phyloP scores from a whole-genome alignment of 2,888 invertebrate species.

The Elegia similella region DNA sequence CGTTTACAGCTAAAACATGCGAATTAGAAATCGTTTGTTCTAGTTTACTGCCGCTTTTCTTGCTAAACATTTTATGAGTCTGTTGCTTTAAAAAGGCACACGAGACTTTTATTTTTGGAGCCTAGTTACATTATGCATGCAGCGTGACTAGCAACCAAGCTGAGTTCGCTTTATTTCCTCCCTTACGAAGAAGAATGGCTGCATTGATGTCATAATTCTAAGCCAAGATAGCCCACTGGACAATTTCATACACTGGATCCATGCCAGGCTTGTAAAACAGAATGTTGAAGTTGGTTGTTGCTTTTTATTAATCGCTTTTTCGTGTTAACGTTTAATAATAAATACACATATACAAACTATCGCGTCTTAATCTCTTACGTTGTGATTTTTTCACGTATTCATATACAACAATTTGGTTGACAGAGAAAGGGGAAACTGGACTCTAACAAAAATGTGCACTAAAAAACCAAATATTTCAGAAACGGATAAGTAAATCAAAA shows the following conservation, averaged over 20 bases:
- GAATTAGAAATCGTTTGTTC: no score
- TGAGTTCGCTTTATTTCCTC: conserved; percentile 18
- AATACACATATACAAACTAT: not conserved
- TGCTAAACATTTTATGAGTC: not conserved
- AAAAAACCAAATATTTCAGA: no score
- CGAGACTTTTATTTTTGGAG: not conserved
- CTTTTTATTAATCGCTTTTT: not conserved
- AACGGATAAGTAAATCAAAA: no score
- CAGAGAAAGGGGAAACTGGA: no score
- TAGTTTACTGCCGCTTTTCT: no score
- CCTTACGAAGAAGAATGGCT: conserved; percentile 22
- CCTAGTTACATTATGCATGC: conserved; percentile 9
- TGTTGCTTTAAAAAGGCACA: conserved; percentile 1
- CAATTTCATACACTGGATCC: conserved; percentile 35
- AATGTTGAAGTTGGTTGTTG: conserved; percentile 36
- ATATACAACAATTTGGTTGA: not conserved
- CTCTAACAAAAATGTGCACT: no score
- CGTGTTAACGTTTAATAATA: not conserved
- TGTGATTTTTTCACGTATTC: no score
- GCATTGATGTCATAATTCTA: conserved; percentile 32
- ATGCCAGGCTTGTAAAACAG: conserved; percentile 38
- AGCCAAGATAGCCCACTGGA: conserved; percentile 29
- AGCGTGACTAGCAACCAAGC: conserved; percentile 9
- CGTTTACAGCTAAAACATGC: no score
- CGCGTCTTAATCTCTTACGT: not conserved